Percentiles rank a stretch among this genome's conserved stretches.
Conservation (phyloP, 2,888 invertebrate genomes). For the Plemyria rubiginata region DNA sequence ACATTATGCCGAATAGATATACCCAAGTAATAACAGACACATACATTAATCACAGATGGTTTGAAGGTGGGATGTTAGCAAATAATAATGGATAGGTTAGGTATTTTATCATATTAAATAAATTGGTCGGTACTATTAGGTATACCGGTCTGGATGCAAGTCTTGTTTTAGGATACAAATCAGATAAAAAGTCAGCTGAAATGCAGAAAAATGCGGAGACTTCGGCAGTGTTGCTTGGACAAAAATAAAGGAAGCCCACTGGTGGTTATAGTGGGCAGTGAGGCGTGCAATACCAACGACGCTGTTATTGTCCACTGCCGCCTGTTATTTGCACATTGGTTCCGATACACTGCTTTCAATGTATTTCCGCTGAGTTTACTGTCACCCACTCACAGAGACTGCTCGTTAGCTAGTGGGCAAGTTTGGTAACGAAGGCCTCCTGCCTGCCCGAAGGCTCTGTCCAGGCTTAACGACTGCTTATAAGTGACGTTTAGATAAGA, state of each 20-base stretch:
- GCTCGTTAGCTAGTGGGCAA: not conserved
- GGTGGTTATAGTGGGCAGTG: conserved; percentile 13
- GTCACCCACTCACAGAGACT: not conserved
- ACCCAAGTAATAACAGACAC: too few species aligned
- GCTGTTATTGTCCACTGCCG: conserved; percentile 16
- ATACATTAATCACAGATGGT: too few species aligned
- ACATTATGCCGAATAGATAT: too few species aligned
- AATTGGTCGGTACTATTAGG: too few species aligned
- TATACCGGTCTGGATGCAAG: too few species aligned
- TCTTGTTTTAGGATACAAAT: too few species aligned
- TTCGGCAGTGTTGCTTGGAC: conserved; percentile 6
- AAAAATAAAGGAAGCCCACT: conserved; percentile 14
- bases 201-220: not conserved
- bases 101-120: too few species aligned
- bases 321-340: conserved; percentile 23
- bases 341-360: conserved; percentile 30
- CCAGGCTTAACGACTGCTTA: too few species aligned
- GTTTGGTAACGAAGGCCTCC: not conserved
- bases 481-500: too few species aligned
- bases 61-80: too few species aligned
- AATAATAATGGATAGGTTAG: too few species aligned
- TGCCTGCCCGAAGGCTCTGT: too few species aligned
- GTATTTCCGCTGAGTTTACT: conserved; percentile 23
- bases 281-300: conserved; percentile 24
- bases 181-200: not conserved